Evolutionary conservation across 2,113 vertebrate genomes (phyloP).

Genomic region (Neodontobutis hainanensis): DNA sequence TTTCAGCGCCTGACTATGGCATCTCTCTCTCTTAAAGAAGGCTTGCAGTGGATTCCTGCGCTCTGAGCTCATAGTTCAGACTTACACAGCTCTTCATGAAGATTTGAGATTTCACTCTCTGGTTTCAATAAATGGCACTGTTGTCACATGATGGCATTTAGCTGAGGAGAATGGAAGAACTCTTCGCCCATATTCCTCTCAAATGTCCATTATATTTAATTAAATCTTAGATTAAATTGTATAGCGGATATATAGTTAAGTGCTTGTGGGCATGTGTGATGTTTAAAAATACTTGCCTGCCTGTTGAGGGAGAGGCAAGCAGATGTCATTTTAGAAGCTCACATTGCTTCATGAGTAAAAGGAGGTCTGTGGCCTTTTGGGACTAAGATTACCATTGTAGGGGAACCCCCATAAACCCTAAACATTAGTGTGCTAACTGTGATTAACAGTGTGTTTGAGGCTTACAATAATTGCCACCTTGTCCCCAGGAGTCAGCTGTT

Average conservation of each 20-base stretch:
- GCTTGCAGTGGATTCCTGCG: slow-evolving; percentile 54
- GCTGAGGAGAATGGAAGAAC: not conserved
- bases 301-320: slow-evolving; percentile 62
- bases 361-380: slow-evolving; percentile 25
- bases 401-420: slow-evolving; percentile 16
- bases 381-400: slow-evolving; percentile 16
- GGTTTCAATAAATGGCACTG: slow-evolving; percentile 4
- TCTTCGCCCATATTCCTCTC: not conserved
- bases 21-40: slow-evolving; percentile 22
- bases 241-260: not conserved
- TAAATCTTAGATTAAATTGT: not conserved
- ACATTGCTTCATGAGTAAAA: slow-evolving; percentile 46
- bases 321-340: slow-evolving; percentile 71
- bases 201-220: not conserved
- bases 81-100: slow-evolving; percentile 38
- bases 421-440: slow-evolving; percentile 27
- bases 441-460: slow-evolving; percentile 14
- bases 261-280: not conserved
- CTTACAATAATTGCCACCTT: slow-evolving; percentile 16
- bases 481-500: slow-evolving; percentile 22
- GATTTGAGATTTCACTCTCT: slow-evolving; percentile 4
- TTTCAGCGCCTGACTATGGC: not conserved
- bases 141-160: not conserved
- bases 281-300: slow-evolving; percentile 26
- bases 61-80: slow-evolving; percentile 71